Percentiles rank a stretch among this genome's conserved stretches.
These are phyloP conservation scores for Ectemnius cavifrons DNA, from an alignment of 2,888 invertebrate genomes.

Conservation along the genomic window DNA sequence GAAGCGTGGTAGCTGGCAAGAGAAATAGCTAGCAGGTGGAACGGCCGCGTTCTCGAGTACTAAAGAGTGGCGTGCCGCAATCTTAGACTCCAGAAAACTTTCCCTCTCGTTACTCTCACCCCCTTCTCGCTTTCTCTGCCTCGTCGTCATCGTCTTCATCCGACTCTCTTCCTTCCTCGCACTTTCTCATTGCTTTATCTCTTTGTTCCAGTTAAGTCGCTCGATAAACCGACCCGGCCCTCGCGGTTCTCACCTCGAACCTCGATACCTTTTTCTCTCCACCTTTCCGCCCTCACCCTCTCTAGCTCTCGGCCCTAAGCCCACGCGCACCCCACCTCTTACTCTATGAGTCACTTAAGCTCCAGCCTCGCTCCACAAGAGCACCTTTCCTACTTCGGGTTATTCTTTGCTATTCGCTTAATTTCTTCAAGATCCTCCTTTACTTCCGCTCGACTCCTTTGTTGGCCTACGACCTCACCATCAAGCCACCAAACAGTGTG, in stretches of 20 bases:
- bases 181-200: conserved; percentile 39
- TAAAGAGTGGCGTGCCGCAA: conserved; percentile 11
- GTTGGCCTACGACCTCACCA: conserved; percentile 30
- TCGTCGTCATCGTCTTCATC: no score
- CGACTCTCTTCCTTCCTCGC: not conserved
- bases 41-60: not conserved
- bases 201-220: conserved; percentile 52
- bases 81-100: conserved; percentile 40
- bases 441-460: conserved; percentile 18
- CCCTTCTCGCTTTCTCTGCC: not conserved
- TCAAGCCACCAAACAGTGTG: conserved; percentile 3
- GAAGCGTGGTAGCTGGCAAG: not conserved
- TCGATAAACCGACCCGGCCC: conserved; percentile 46
- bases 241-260: conserved; percentile 29
- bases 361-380: not conserved
- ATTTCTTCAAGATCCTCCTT: conserved; percentile 41
- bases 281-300: not conserved
- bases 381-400: conserved; percentile 20
- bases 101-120: conserved; percentile 36
- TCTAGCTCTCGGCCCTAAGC: not conserved
- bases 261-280: conserved; percentile 17
- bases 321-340: no score
- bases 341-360: conserved; percentile 26
- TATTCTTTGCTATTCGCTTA: conserved; percentile 50
- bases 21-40: not conserved